Evolutionary conservation across 2,113 vertebrate species (phyloP), one percentile per base, ranked within the genome.

Genomic region (Stercorarius parasiticus): DNA sequence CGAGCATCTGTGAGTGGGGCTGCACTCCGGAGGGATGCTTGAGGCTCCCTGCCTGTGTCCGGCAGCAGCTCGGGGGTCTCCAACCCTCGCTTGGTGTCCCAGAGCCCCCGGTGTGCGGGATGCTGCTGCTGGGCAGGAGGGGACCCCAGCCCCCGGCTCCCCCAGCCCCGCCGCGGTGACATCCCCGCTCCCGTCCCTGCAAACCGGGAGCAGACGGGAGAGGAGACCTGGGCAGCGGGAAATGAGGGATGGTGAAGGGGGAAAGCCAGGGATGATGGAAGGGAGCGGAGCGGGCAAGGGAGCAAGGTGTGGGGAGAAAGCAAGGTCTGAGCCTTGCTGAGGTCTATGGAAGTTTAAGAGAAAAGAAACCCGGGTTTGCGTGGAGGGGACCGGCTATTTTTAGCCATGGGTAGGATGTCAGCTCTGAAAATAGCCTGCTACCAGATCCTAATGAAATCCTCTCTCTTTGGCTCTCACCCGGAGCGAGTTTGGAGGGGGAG

Each of bases 361-460:
- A 96, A 96, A 94, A 98, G 95, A 93, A 98, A 95, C 82, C 88
- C 90, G 93, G 93, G 53, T 94, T 97, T 97, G 90, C 88, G 91
- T 97, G 94, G 97, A 98, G 96, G 97, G 96, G 92, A 95, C 42
- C 9, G 9, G 77, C 95, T 98, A 98, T 98, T 97, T 98, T 98
- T 98, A 98, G 96, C 89, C 17, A 9, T 94, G 97, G 98, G 97
- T 98, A 98, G 96, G 94, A 98, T 98, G 96, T 98, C 97, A 98
- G 97, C 95, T 97, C 95, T 97, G 95, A 98, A 98, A 98, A 98
- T 98, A 98, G 98, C 94, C 94, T 89, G 96, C 96, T 95, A 92
- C 87, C 92, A 98, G 95, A 97, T 96, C 92, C 89, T 89, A 96
- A 97, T 98, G 96, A 94, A 97, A 97, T 97, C 88, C 96, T 97